Conservation (phyloP, 2,113 vertebrate species). For the Pangasianodon hypophthalmus region DNA sequence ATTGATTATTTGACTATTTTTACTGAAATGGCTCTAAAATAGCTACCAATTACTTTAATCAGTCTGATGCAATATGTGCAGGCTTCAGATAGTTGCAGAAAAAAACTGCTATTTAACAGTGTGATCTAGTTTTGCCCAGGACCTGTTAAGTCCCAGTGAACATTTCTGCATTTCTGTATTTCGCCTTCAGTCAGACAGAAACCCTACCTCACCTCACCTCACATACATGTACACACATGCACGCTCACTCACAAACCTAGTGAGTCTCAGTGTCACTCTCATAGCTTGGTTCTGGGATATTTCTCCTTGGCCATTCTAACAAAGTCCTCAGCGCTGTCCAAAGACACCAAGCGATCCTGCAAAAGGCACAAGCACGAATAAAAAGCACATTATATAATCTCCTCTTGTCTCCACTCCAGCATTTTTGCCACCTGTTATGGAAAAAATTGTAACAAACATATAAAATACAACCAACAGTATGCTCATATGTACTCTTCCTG, state of each 20-base stretch:
- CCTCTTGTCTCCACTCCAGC: background rate
- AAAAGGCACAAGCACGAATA: background rate
- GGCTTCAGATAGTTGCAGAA: no score
- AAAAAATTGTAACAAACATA: background rate
- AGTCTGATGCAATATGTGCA: background rate
- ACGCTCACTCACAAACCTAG: background rate
- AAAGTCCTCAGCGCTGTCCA: constrained; percentile 90
- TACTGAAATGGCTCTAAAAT: background rate
- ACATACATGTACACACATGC: background rate
- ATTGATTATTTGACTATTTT: no score
- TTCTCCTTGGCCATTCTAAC: constrained; percentile 76
- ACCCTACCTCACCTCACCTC: background rate
- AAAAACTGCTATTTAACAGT: no score
- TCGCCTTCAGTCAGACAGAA: background rate
- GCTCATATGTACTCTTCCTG: background rate
- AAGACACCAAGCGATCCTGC: constrained; percentile 86
- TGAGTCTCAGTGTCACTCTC: constrained; percentile 21
- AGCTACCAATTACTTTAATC: background rate
- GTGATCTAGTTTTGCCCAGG: no score
- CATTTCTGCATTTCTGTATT: background rate
- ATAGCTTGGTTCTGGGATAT: constrained; percentile 77
- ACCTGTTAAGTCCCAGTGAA: background rate
- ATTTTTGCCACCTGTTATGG: background rate
- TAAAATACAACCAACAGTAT: background rate
- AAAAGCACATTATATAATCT: background rate